Conservation (phyloP, 2,113 vertebrate genomes). For the Ancistrus triradiatus region DNA sequence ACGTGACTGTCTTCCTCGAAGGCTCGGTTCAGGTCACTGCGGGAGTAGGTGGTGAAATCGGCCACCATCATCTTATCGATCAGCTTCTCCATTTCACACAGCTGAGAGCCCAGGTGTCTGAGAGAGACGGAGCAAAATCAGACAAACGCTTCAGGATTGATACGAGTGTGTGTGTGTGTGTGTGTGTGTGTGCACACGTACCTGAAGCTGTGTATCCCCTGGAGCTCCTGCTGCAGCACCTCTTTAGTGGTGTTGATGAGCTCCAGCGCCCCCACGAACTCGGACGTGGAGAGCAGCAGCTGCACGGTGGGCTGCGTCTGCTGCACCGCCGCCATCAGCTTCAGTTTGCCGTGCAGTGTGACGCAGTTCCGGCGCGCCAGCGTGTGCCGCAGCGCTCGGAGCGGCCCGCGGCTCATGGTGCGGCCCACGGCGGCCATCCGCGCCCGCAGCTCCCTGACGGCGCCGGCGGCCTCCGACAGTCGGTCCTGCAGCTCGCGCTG, state of each 20-base stretch:
- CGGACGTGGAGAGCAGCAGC: constrained; percentile 89
- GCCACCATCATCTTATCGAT: constrained; percentile 99
- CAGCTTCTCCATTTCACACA: constrained; percentile 97
- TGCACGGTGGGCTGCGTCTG: constrained; percentile 99
- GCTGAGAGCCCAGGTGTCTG: constrained; percentile 96
- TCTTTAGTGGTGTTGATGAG: constrained; percentile 97
- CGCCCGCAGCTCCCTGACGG: constrained; percentile 84
- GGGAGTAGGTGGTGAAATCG: constrained; percentile 90
- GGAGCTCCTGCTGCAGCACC: constrained; percentile 96
- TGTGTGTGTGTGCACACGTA: constrained; percentile 44
- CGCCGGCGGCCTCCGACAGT: constrained; percentile 86
- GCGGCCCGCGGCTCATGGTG: constrained; percentile 88
- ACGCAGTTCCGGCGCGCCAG: constrained; percentile 88
- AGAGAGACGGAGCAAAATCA: neutral
- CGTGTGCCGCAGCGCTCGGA: constrained; percentile 79
- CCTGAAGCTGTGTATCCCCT: constrained; percentile 96
- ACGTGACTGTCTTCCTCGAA: constrained; percentile 86
- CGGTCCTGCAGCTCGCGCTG: constrained; percentile 97
- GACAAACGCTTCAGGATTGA: no score
- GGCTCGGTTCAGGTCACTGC: constrained; percentile 84
- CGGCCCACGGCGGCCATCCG: constrained; percentile 86
- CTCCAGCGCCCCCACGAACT: constrained; percentile 95
- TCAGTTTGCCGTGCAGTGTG: constrained; percentile 88
- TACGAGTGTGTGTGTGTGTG: neutral
- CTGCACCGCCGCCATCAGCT: constrained; percentile 96